Conservation (phyloP, 1,140 invertebrate species). For the Vollenhovia emeryi region DNA sequence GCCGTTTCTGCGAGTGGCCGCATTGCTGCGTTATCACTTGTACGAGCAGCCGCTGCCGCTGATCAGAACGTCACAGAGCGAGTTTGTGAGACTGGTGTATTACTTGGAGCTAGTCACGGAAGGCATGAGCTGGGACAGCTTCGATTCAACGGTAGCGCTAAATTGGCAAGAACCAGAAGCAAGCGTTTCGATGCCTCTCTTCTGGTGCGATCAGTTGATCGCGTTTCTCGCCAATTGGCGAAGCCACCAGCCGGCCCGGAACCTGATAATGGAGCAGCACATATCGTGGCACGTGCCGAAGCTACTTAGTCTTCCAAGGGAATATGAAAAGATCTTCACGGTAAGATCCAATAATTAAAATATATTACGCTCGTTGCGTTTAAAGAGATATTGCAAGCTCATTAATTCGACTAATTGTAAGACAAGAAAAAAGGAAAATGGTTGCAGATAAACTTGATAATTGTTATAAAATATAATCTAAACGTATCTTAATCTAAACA, state of each 20-base stretch:
- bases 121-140: slow-evolving; percentile 88
- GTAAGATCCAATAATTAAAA: slow-evolving; percentile 81
- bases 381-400: not conserved
- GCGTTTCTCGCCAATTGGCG: slow-evolving; percentile 81
- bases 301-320: slow-evolving; percentile 93
- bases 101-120: slow-evolving; percentile 91
- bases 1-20: slow-evolving; percentile 93
- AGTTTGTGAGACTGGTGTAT: slow-evolving; percentile 91
- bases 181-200: slow-evolving; percentile 82
- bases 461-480: not conserved
- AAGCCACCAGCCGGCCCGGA: slow-evolving; percentile 85
- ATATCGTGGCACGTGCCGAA: slow-evolving; percentile 92
- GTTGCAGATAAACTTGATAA: not conserved
- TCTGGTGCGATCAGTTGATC: slow-evolving; percentile 89
- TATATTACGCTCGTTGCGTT: not conserved
- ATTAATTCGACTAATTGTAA: not conserved
- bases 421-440: not conserved
- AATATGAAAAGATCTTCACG: slow-evolving; percentile 97
- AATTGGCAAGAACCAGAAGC: slow-evolving; percentile 87
- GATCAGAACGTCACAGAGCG: slow-evolving; percentile 87
- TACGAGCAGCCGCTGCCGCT: slow-evolving; percentile 93
- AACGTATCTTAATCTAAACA: not conserved
- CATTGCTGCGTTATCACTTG: slow-evolving; percentile 93
- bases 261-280: slow-evolving; percentile 90
- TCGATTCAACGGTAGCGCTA: slow-evolving; percentile 88